Conservation (phyloP, 2,113 vertebrate genomes). For the Sialia sialis region DNA sequence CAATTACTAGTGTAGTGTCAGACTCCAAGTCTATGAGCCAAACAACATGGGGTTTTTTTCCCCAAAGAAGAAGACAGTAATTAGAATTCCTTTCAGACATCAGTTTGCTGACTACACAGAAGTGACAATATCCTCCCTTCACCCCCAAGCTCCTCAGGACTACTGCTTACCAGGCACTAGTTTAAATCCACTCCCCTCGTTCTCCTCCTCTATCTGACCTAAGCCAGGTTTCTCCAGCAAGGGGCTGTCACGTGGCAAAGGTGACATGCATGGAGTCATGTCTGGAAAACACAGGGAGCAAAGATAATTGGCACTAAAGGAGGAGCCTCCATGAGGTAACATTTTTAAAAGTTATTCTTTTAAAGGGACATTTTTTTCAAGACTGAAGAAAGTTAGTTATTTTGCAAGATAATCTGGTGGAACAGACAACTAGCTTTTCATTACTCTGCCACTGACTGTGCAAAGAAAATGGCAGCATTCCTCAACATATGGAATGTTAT, state of each 20-base stretch:
- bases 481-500: background rate
- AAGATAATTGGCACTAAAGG: background rate
- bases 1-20: background rate
- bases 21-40: background rate
- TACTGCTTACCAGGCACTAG: conserved; percentile 79
- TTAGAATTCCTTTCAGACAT: background rate
- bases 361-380: background rate
- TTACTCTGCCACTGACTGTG: background rate
- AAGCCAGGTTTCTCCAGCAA: conserved; percentile 78
- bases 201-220: conserved; percentile 78
- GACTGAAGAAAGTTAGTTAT: background rate
- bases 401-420: background rate
- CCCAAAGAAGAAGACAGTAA: background rate
- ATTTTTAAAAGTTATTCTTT: background rate
- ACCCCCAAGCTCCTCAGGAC: background rate
- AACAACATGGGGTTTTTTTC: background rate
- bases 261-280: conserved; percentile 92
- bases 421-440: background rate
- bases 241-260: conserved; percentile 81
- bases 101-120: background rate
- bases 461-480: background rate
- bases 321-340: background rate
- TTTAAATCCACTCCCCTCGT: conserved; percentile 73
- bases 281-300: conserved; percentile 73
- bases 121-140: background rate